Base-by-base conservation (phyloP, 2,113 vertebrate species). In the Psammodynastes pulverulentus region DNA sequence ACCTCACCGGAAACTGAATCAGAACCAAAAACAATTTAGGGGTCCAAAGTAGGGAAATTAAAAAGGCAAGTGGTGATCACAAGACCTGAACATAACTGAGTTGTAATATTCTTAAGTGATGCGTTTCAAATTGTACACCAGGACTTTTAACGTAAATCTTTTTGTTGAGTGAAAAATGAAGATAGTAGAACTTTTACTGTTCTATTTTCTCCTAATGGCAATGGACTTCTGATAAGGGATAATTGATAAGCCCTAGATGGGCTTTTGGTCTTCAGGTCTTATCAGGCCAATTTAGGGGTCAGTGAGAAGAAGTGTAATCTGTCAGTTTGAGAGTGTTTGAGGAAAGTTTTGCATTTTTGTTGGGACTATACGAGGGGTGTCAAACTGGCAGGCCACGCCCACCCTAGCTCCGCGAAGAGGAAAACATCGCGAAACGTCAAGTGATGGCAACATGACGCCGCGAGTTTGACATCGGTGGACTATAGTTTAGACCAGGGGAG, bases 1-100 rank as follows among this genome's bases (percentile, higher is more conserved):
- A 24, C 39, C 29, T 58, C 46, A 51, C n/a, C 0, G 49, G 3
- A 0, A 26, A 1, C 0, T n/a, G 43, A 45, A 53, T 91, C 5
- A 62, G 51, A 3, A 23, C 43, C 89, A 92, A 56, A 49, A 0
- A 34, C 0, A 86, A 93, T 88, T 92, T 43, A 4, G 6, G 0
- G 0, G 0, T 49, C 84, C 86, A 85, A 1, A 2, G 7, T 1
- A 0, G 53, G 49, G 52, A 29, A 29, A 85, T 45, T 39, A 48
- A 0, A 0, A 48, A 5, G 87, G 86, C 84, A 52, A 52, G 2
- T n/a, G 93, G n/a, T 52, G 23, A 29, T 53, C 56, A 92, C 0
- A 9, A 84, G 84, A 4, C 46, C 19, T 1, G 90, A 93, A 93
- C 92, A 90, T 52, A 91, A 91, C 53, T 6, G 1, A 9, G 5